Evolutionary conservation across 1,140 invertebrate genomes (phyloP).

Genomic region (Drosophila yakuba): DNA sequence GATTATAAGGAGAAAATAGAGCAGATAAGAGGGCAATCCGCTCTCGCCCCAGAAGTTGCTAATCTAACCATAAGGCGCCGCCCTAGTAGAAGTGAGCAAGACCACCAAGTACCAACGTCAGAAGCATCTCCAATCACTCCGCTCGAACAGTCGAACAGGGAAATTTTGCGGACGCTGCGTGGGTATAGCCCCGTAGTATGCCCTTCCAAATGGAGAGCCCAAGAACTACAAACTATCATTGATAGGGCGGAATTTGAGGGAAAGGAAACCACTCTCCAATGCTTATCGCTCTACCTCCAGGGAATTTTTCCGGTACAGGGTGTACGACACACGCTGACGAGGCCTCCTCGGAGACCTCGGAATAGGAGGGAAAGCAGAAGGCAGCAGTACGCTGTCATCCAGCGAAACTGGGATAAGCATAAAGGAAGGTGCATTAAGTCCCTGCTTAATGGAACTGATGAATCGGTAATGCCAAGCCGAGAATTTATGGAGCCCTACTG

Average conservation of each 20-base stretch:
- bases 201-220: background rate
- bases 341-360: background rate
- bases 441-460: background rate
- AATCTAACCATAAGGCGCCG: too few relatives aligned
- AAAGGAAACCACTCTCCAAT: too few relatives aligned
- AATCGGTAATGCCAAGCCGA: background rate
- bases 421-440: background rate
- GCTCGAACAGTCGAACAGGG: background rate
- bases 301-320: background rate
- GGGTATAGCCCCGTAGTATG: background rate
- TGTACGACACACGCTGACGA: conserved; percentile 10
- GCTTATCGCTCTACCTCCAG: too few relatives aligned
- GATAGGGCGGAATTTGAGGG: background rate
- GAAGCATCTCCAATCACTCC: too few relatives aligned
- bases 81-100: too few relatives aligned
- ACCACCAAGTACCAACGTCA: too few relatives aligned
- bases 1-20: too few relatives aligned
- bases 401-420: conserved; percentile 24
- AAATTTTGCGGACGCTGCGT: background rate
- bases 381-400: conserved; percentile 23
- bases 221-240: background rate
- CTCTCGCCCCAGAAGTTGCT: too few relatives aligned
- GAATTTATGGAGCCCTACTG: conserved; percentile 1
- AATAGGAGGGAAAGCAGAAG: conserved; percentile 7
- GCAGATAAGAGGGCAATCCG: too few relatives aligned